Evolutionary conservation across 2,113 vertebrate genomes (phyloP).

Genomic region (Podarcis raffonei): DNA sequence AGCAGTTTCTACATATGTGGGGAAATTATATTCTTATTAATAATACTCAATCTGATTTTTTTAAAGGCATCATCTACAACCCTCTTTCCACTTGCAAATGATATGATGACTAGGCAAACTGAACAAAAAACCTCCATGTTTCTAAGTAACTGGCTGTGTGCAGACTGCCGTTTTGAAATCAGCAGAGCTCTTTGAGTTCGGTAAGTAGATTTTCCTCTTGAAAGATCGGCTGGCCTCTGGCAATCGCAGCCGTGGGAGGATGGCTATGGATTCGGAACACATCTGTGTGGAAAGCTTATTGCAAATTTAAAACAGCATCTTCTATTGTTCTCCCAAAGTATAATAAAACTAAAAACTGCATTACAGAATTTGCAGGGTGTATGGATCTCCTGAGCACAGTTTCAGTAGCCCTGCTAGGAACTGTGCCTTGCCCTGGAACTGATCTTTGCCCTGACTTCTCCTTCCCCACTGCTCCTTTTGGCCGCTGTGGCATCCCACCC

Average conservation of each 20-base stretch:
- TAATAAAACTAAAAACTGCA: background rate
- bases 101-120: background rate
- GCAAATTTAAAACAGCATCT: background rate
- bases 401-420: background rate
- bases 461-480: background rate
- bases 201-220: background rate
- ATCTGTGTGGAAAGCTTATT: background rate
- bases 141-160: background rate
- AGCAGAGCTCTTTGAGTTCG: background rate
- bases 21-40: background rate
- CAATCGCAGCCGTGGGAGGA: background rate
- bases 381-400: background rate
- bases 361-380: background rate
- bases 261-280: background rate
- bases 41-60: background rate
- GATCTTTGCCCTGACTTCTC: background rate
- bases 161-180: background rate
- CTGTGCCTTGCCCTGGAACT: background rate
- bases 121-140: background rate
- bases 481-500: background rate
- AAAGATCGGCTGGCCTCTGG: background rate
- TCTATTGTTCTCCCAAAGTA: background rate
- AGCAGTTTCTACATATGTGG: background rate
- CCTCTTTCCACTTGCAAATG: background rate
- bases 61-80: too few species aligned